A percentile compares a stretch with the other conserved stretches of the same genome.
phyloP scores from a whole-genome alignment of 1,140 invertebrate species.

The Drosophila suzukii region DNA sequence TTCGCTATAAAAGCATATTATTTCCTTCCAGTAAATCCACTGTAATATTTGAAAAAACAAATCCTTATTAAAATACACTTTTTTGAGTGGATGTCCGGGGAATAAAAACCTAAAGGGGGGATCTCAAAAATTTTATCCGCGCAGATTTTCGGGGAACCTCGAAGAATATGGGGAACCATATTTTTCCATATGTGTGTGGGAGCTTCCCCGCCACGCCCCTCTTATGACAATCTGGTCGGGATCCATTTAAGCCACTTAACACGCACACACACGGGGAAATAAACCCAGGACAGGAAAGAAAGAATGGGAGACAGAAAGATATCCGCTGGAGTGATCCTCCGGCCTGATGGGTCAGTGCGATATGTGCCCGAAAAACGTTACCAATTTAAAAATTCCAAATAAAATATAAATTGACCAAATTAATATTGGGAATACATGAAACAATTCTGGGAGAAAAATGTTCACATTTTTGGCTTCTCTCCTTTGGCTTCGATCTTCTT shows the following conservation, averaged over 20 bases:
- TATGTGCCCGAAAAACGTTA: conserved; percentile 76
- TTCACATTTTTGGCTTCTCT: conserved; percentile 62
- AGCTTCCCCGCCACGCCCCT: conserved; percentile 14
- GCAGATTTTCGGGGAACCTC: conserved; percentile 7
- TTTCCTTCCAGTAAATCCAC: too few species aligned
- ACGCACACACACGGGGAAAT: conserved; percentile 18
- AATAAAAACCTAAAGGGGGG: not conserved
- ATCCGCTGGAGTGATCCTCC: conserved; percentile 49
- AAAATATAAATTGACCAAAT: conserved; percentile 85
- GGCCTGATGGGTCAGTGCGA: conserved; percentile 67
- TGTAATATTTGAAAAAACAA: too few species aligned
- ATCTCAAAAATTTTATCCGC: not conserved
- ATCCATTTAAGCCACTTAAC: conserved; percentile 81
- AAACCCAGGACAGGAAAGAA: not conserved
- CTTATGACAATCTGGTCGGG: conserved; percentile 60
- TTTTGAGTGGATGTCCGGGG: not conserved
- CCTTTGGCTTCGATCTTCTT: conserved; percentile 27
- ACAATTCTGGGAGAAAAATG: conserved; percentile 84
- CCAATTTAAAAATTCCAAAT: conserved; percentile 85
- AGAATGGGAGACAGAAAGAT: conserved; percentile 8
- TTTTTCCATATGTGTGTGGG: conserved; percentile 30
- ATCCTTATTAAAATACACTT: too few species aligned
- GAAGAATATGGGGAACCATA: conserved; percentile 25
- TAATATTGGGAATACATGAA: conserved; percentile 82
- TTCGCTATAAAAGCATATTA: too few species aligned